Percentiles rank a stretch among this genome's conserved stretches.
Conservation (phyloP, 2,113 vertebrate species). For the Indri indri region DNA sequence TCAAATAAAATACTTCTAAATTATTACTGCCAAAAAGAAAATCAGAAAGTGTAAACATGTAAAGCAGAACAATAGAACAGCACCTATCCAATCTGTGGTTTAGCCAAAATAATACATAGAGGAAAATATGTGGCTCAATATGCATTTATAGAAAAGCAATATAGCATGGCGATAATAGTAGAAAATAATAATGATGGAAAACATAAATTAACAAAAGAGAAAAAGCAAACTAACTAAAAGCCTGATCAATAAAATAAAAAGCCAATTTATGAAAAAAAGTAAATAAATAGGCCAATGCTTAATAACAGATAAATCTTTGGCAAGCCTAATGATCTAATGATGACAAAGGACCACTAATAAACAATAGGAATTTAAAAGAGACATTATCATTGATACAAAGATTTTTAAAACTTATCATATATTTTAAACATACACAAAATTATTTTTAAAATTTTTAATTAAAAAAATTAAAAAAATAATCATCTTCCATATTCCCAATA, state of each 20-base stretch:
- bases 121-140: neutral
- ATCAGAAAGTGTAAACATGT: neutral
- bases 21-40: neutral
- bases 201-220: neutral
- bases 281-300: neutral
- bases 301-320: neutral
- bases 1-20: slow-evolving; percentile 24
- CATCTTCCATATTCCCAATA: neutral
- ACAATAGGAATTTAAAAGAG: neutral
- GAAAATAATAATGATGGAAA: neutral
- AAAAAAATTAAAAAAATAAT: neutral
- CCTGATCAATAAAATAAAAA: neutral
- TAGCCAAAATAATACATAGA: neutral
- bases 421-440: neutral
- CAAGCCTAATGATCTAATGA: neutral
- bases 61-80: neutral
- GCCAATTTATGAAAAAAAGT: neutral
- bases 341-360: neutral
- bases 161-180: neutral
- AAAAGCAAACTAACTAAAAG: slow-evolving; percentile 2
- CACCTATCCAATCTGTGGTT: neutral
- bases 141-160: neutral
- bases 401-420: neutral
- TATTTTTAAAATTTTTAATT: too few species aligned
- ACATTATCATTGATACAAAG: neutral